Conservation (phyloP, 2,113 vertebrate genomes). For the Hemiscyllium ocellatum region DNA sequence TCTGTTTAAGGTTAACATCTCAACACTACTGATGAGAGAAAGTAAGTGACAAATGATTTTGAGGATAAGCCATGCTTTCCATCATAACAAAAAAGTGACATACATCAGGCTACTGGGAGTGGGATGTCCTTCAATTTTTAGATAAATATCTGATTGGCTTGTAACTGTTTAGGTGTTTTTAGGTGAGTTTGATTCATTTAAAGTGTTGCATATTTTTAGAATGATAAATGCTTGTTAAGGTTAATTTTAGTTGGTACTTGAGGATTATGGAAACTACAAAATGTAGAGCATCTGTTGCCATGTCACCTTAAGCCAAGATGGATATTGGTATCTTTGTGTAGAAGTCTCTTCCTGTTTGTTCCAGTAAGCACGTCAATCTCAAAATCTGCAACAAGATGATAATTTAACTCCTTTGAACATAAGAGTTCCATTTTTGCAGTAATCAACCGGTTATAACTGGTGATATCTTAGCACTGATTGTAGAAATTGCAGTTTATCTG, state of each 20-base stretch:
- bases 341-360: neutral
- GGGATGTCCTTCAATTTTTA: neutral
- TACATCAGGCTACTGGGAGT: neutral
- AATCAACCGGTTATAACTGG: neutral
- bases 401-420: neutral
- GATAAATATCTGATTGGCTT: neutral
- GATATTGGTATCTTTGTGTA: slow-evolving; percentile 1
- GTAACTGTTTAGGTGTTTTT: neutral
- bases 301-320: neutral
- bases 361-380: neutral
- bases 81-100: neutral
- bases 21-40: neutral
- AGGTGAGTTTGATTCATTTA: neutral
- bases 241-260: neutral
- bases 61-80: neutral
- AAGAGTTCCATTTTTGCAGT: neutral
- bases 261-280: neutral
- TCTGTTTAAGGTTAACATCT: neutral
- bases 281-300: neutral
- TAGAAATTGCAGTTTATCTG: neutral
- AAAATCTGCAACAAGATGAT: neutral
- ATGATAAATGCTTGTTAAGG: neutral
- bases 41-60: neutral
- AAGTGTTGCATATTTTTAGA: neutral
- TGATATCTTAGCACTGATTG: neutral